These are phyloP conservation scores for honey bee (Apis mellifera) DNA, from an alignment of 1,140 invertebrate species.

Conservation along the genomic window DNA sequence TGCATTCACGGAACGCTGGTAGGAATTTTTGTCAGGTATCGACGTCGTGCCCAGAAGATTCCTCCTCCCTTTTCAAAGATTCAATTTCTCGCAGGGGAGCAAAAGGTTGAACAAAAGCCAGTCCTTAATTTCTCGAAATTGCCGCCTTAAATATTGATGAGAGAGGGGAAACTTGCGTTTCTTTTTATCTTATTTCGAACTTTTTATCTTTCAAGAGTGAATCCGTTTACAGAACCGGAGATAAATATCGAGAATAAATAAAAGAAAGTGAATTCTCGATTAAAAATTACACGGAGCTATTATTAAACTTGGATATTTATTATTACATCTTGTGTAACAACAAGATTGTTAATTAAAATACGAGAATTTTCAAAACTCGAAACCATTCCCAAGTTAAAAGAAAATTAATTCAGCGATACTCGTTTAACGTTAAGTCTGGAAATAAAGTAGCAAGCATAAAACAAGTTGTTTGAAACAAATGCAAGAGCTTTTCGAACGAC, in stretches of 20 bases:
- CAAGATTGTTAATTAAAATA: background rate
- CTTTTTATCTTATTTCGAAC: background rate
- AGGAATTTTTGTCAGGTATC: slow-evolving; percentile 27
- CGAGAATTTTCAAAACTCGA: background rate
- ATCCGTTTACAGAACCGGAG: too few relatives aligned
- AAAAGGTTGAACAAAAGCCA: background rate
- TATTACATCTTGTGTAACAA: background rate
- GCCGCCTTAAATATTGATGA: background rate
- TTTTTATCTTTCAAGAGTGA: background rate
- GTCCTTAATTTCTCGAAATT: slow-evolving; percentile 6
- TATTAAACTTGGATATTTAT: background rate
- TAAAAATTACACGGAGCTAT: background rate
- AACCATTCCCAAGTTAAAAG: background rate
- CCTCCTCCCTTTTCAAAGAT: background rate
- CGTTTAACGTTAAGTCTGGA: background rate
- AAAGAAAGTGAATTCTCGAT: too few relatives aligned
- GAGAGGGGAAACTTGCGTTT: background rate
- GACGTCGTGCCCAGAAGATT: slow-evolving; percentile 13
- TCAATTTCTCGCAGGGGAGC: too few relatives aligned
- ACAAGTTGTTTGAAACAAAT: background rate
- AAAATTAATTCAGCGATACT: background rate
- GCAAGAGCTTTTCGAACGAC: background rate
- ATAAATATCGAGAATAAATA: too few relatives aligned
- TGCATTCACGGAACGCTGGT: slow-evolving; percentile 8
- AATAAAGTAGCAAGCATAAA: background rate